Evolutionary conservation across 2,888 invertebrate genomes (phyloP).

Genomic region (Microplitis manilae): DNA sequence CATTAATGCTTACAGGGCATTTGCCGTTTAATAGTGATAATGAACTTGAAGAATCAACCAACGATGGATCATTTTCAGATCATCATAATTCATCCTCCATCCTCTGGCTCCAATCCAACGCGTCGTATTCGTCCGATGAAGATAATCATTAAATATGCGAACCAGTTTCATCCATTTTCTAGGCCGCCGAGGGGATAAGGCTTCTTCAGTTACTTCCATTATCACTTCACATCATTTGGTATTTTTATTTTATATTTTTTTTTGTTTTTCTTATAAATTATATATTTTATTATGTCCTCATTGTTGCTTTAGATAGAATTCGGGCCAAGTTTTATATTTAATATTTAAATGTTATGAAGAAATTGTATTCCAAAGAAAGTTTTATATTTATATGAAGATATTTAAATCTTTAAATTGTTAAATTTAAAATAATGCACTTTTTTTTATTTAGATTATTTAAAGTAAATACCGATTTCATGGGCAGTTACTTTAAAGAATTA

Average conservation of each 20-base stretch:
- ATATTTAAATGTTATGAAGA: too few relatives aligned
- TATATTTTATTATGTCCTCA: neutral
- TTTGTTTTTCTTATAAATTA: neutral
- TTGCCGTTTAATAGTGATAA: slow-evolving; percentile 61
- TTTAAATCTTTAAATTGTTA: too few relatives aligned
- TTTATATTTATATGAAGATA: too few relatives aligned
- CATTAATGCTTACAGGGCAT: slow-evolving; percentile 64
- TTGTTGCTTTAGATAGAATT: too few relatives aligned
- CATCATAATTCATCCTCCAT: slow-evolving; percentile 48
- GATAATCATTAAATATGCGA: slow-evolving; percentile 45
- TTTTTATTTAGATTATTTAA: neutral
- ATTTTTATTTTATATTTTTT: slow-evolving; percentile 6
- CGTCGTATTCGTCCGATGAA: slow-evolving; percentile 45
- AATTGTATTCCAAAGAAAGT: too few relatives aligned
- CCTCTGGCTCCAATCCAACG: slow-evolving; percentile 53
- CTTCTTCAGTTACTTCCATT: neutral
- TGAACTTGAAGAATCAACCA: slow-evolving; percentile 60
- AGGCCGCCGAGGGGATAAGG: neutral
- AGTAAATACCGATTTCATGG: neutral
- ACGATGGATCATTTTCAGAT: slow-evolving; percentile 59
- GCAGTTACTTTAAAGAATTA: neutral
- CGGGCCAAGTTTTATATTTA: too few relatives aligned
- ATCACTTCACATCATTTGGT: slow-evolving; percentile 3
- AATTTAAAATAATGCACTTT: neutral
- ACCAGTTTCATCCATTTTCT: slow-evolving; percentile 20